phyloP scores from a whole-genome alignment of 37 sponge, comb jelly and placozoan species.

The Aplysina aerophoba region DNA sequence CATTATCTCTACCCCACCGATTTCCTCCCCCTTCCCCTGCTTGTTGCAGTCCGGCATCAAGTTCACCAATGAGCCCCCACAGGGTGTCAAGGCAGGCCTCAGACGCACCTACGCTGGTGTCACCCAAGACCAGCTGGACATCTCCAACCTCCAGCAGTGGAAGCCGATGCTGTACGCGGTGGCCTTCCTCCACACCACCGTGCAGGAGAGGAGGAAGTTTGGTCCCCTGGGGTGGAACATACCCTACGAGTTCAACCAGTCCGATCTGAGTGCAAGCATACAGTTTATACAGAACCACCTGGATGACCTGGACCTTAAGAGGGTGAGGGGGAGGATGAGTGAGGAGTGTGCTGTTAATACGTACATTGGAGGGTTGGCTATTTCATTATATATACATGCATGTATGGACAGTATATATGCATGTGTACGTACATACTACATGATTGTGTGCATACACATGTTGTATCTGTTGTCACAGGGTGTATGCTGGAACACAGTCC shows the following conservation, averaged over 20 bases:
- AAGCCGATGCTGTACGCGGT: conserved; percentile 94
- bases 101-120: conserved; percentile 96
- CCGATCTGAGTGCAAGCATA: conserved; percentile 94
- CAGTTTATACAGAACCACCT: conserved; percentile 99
- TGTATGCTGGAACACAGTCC: conserved; percentile 96
- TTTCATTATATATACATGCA: not conserved
- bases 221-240: conserved; percentile 99
- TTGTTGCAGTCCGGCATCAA: conserved; percentile 76
- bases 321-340: conserved; percentile 43
- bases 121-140: conserved; percentile 92
- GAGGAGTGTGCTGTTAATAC: no score
- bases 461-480: conserved; percentile 61
- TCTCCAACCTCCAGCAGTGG: conserved; percentile 91
- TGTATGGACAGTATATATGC: not conserved
- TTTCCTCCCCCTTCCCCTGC: not conserved
- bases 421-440: not conserved
- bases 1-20: not conserved
- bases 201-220: conserved; percentile 98
- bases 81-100: conserved; percentile 94
- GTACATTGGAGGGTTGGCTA: no score
- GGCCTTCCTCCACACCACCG: conserved; percentile 95
- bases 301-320: conserved; percentile 96
- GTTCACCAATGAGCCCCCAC: conserved; percentile 98
- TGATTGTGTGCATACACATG: not conserved
- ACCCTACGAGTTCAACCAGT: conserved; percentile 99